Conservation (phyloP, 2,888 invertebrate genomes). For the Drosophila kambysellisi region DNA sequence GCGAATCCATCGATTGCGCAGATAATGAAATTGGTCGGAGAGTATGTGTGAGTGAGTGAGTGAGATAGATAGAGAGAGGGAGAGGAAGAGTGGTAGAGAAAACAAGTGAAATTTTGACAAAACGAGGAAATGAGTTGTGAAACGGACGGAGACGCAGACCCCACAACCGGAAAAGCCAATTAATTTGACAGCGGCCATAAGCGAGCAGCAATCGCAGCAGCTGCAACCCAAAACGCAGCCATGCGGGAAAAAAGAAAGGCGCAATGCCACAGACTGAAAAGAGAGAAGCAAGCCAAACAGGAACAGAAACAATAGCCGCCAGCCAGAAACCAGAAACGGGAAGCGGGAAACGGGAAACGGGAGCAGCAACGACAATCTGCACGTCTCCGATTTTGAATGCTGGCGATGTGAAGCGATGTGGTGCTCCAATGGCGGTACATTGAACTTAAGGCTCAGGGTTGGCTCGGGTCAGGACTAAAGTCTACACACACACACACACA, state of each 20-base stretch:
- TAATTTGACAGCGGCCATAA: conserved; percentile 72
- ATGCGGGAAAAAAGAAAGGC: conserved; percentile 35
- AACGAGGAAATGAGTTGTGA: conserved; percentile 67
- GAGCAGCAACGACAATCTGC: conserved; percentile 12
- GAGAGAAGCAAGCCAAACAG: conserved; percentile 38
- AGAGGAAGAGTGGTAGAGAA: not conserved
- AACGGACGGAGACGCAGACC: conserved; percentile 28
- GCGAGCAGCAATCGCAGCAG: conserved; percentile 38
- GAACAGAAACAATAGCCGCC: not conserved
- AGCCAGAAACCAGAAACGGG: not conserved
- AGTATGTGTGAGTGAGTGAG: not conserved
- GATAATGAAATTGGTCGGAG: not conserved
- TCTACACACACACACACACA: conserved; percentile 14
- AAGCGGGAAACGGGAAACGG: not conserved
- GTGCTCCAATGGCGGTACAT: conserved; percentile 48
- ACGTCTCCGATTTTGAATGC: conserved; percentile 33
- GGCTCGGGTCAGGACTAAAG: conserved; percentile 5
- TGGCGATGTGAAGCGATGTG: conserved; percentile 35
- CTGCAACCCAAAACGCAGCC: conserved; percentile 59
- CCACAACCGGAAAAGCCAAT: conserved; percentile 71
- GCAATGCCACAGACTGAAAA: not conserved
- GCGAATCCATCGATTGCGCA: not conserved
- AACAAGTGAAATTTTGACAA: conserved; percentile 11
- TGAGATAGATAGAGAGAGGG: not conserved
- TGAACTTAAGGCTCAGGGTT: conserved; percentile 42